A percentile compares a stretch with the other conserved stretches of the same genome.
These are phyloP conservation scores for Lithophane semibrunnea DNA, from an alignment of 2,888 invertebrate genomes.

Conservation along the genomic window DNA sequence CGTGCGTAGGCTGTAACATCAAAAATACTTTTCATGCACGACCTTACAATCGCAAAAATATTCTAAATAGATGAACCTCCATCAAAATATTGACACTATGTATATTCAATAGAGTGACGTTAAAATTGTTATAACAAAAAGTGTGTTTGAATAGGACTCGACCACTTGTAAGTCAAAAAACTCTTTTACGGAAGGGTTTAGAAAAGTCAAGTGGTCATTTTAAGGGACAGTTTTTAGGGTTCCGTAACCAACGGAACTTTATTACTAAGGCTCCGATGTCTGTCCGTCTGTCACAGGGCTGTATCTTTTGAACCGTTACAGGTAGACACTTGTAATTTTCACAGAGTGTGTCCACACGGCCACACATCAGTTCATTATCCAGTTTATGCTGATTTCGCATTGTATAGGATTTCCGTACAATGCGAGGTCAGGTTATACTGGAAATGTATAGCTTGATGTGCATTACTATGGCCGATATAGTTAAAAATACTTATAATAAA, in stretches of 20 bases:
- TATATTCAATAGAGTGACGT: not conserved
- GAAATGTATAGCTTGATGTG: no score
- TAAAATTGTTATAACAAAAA: constrained; percentile 51
- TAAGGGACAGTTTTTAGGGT: not conserved
- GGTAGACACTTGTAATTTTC: not conserved
- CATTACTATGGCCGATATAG: not conserved
- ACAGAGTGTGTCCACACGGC: not conserved
- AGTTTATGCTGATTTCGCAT: no score
- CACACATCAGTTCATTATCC: no score
- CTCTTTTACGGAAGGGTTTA: constrained; percentile 18
- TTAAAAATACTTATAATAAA: not conserved
- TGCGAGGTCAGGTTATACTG: no score
- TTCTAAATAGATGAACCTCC: not conserved
- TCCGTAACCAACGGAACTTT: not conserved
- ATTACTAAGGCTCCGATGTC: not conserved
- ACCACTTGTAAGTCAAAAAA: constrained; percentile 23
- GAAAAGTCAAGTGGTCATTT: constrained; percentile 17
- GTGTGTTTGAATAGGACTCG: constrained; percentile 55
- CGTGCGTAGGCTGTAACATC: not conserved
- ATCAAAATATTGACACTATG: constrained; percentile 19
- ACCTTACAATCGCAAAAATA: not conserved
- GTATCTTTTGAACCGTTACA: not conserved
- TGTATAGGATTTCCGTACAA: no score
- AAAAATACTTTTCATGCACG: not conserved
- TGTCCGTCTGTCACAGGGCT: no score